Evolutionary conservation across 2,888 invertebrate species (phyloP), one percentile per base, ranked within the genome.

Genomic region (Nephrotoma flavescens): DNA sequence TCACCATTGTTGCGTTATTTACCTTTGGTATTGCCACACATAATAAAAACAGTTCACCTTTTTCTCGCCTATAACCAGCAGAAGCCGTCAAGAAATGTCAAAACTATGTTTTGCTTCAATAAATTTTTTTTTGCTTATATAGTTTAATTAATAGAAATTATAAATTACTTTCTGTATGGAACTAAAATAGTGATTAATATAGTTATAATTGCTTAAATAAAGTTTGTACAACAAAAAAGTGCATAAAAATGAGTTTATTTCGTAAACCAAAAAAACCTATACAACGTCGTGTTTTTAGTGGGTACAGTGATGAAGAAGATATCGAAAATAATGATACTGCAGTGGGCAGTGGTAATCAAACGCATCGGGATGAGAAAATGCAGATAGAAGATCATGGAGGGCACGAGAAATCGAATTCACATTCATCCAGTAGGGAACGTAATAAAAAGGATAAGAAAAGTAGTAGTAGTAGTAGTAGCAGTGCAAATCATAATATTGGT

Each of bases 261-360:
- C 95, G 96, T 89, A 97, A 97, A 92, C 97, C 97, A 0, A 95
- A 95, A 90, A 95, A 97, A 90, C 95, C 95, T 90, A 96, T 97
- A 89, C 96, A 96, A 90, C 93, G 95, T 88, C 94, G 96, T 87
- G 94, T 95, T 87, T 95, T 96, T 91, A 94, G 93, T 87, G 94
- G 94, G 89, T 94, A 94, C 87, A 94, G 95, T 88, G 95, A 95
- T 89, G 95, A 94, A 86, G 95, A 95, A 85, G 94, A 94, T 88
- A 91, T 92, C 88, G 92, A 92, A 87, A 92, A 92, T 52, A 91
- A 91, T 12, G 91, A 91, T 87, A 90, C 91, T 87, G 88, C 89
- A 71, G 31, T 71, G 3, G 83, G 90, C 89, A 87, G 92, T 92
- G 41, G 92, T 92, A 89, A 92, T 92, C 88, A 91, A 92, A 86